A percentile compares a stretch with the other conserved stretches of the same genome.
Evolutionary conservation across 2,113 vertebrate species (phyloP).

Genomic region (Archocentrus centrarchus): DNA sequence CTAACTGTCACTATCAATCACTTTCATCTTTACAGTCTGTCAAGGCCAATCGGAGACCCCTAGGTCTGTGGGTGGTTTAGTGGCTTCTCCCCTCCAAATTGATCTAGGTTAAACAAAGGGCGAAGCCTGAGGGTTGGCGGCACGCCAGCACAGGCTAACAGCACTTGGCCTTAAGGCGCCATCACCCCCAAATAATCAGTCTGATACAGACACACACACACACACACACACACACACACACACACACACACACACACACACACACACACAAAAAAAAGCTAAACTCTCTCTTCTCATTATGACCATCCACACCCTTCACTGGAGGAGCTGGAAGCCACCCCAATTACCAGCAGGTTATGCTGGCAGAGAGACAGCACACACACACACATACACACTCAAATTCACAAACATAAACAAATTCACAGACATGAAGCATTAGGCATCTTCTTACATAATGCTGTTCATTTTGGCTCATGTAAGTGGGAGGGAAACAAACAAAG

Average conservation of each 20-base stretch:
- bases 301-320: slow-evolving; percentile 45
- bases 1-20: slow-evolving; percentile 65
- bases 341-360: slow-evolving; percentile 43
- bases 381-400: background rate
- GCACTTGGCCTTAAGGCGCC: slow-evolving; percentile 49
- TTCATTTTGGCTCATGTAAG: slow-evolving; percentile 43
- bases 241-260: slow-evolving; percentile 29
- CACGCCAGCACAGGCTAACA: slow-evolving; percentile 46
- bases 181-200: slow-evolving; percentile 36
- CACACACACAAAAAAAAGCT: slow-evolving; percentile 25
- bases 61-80: slow-evolving; percentile 45
- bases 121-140: slow-evolving; percentile 34
- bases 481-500: slow-evolving; percentile 52
- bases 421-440: slow-evolving; percentile 17
- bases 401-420: slow-evolving; percentile 6
- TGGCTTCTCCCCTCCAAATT: slow-evolving; percentile 41
- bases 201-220: slow-evolving; percentile 24
- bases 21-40: slow-evolving; percentile 59
- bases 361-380: slow-evolving; percentile 38
- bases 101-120: slow-evolving; percentile 64
- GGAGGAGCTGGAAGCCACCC: slow-evolving; percentile 59
- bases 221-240: slow-evolving; percentile 28
- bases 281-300: slow-evolving; percentile 47
- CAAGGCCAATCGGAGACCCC: slow-evolving; percentile 53
- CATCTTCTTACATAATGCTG: slow-evolving; percentile 49